Base-by-base conservation (phyloP, 2,113 vertebrate species). In the Onychorhynchus coronatus region DNA sequence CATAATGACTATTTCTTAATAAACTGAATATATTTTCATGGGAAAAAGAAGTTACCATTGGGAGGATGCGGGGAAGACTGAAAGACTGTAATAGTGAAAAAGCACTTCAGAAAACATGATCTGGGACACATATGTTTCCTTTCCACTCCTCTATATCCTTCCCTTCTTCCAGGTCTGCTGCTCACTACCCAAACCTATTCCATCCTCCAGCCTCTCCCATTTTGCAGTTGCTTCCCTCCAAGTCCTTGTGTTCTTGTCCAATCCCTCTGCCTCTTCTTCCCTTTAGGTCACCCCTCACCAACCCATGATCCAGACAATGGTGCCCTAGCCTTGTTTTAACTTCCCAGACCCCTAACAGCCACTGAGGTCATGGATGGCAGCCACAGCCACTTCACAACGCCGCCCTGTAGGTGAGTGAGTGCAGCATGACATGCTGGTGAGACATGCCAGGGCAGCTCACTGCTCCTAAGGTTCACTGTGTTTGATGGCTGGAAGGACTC, bases 381-480 rank as follows among this genome's bases (percentile, higher is more conserved):
- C 20, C 1, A 1, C 9, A 23, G 75, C 9, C 33, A 6, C 33
- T 15, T 14, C 7, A 12, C 35, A 83, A 66, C 12, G 15, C 53
- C 76, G 44, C 10, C 10, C 28, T 11, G 19, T 6, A 67, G 52
- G 23, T 27, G 25, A 73, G 28, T 0, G 5, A 85, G 37, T 0
- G 3, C 52, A 61, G 39, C 0, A 0, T 33, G 23, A 47, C 0
- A 1, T 1, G 50, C 4, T 17, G 27, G 68, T 2, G 4, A 49
- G 17, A 72, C 0, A 0, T 4, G 53, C 39, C 53, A 58, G 31
- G 15, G 23, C 5, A 49, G 13, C 63, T 47, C 1, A 0, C 55
- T 50, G 28, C 50, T 83, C 39, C 42, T 50, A 35, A 33, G 20
- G 17, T 4, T 70, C 42, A 39, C 46, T 5, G 0, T 0, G 2